Percentiles rank a stretch among this genome's conserved stretches.
These are phyloP conservation scores for Brienomyrus longianalis DNA, from an alignment of 2,113 vertebrate genomes.

Conservation along the genomic window DNA sequence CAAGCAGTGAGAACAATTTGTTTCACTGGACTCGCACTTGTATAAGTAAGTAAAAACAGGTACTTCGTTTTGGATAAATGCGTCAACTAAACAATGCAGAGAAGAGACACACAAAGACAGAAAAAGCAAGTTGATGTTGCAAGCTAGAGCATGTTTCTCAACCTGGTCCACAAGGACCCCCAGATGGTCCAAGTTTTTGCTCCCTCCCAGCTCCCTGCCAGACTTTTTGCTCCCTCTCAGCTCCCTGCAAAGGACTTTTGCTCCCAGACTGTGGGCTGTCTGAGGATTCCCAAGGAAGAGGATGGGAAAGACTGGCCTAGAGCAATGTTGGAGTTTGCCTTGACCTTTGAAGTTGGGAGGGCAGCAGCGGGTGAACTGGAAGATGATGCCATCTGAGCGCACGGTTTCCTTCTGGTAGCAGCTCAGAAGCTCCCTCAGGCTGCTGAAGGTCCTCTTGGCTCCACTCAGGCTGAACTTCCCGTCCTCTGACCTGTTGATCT, in stretches of 20 bases:
- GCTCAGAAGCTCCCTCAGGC: constrained; percentile 80
- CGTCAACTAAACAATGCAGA: background rate
- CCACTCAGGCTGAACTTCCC: constrained; percentile 84
- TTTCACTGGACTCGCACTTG: background rate
- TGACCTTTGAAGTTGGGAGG: constrained; percentile 84
- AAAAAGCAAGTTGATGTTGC: background rate
- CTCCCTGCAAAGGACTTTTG: background rate
- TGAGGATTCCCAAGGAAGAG: background rate
- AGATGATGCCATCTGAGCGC: constrained; percentile 84
- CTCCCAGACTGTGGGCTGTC: background rate
- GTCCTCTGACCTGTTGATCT: constrained; percentile 74
- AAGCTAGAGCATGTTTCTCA: background rate
- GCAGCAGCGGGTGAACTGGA: constrained; percentile 88
- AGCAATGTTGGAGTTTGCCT: background rate
- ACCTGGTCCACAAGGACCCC: background rate
- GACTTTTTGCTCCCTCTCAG: background rate
- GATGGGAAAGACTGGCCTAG: background rate
- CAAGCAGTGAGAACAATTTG: background rate
- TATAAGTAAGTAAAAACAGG: background rate
- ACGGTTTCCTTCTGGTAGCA: constrained; percentile 96
- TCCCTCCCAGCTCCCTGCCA: too few relatives aligned
- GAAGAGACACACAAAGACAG: background rate
- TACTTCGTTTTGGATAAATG: background rate
- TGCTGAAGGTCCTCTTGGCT: constrained; percentile 78
- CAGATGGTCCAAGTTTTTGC: background rate